These are phyloP conservation scores for Solea senegalensis DNA, from an alignment of 2,113 vertebrate genomes.

Conservation along the genomic window DNA sequence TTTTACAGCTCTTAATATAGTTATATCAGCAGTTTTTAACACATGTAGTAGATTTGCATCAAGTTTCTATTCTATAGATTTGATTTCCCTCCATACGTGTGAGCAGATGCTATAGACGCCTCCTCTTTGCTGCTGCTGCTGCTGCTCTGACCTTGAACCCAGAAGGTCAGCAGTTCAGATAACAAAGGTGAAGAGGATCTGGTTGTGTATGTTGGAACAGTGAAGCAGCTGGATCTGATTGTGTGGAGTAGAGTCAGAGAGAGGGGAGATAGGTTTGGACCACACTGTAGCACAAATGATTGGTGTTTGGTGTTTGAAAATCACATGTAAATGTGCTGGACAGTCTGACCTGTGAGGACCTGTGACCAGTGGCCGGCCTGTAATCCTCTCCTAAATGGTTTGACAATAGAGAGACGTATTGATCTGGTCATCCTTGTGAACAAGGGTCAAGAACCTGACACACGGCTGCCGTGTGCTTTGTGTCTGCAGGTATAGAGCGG, in stretches of 20 bases:
- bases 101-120: neutral
- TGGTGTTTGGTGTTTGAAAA: conserved; percentile 49
- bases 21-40: no score
- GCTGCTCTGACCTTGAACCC: conserved; percentile 70
- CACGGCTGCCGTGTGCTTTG: conserved; percentile 15
- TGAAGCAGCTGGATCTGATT: no score
- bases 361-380: conserved; percentile 73
- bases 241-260: conserved; percentile 2
- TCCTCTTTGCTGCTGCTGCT: conserved; percentile 8
- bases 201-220: conserved; percentile 23
- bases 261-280: neutral
- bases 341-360: conserved; percentile 65
- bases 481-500: conserved; percentile 58
- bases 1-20: no score
- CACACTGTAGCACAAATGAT: conserved; percentile 53
- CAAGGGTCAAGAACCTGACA: conserved; percentile 64
- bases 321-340: conserved; percentile 60
- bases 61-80: no score
- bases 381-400: conserved; percentile 78
- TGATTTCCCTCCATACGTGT: conserved; percentile 8
- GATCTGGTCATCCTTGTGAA: conserved; percentile 69
- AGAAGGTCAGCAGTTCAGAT: conserved; percentile 27
- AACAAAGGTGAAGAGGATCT: conserved; percentile 36
- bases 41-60: no score
- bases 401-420: conserved; percentile 79